These are phyloP conservation scores for Pyrrhia umbra DNA, from an alignment of 2,888 invertebrate genomes.

Conservation along the genomic window DNA sequence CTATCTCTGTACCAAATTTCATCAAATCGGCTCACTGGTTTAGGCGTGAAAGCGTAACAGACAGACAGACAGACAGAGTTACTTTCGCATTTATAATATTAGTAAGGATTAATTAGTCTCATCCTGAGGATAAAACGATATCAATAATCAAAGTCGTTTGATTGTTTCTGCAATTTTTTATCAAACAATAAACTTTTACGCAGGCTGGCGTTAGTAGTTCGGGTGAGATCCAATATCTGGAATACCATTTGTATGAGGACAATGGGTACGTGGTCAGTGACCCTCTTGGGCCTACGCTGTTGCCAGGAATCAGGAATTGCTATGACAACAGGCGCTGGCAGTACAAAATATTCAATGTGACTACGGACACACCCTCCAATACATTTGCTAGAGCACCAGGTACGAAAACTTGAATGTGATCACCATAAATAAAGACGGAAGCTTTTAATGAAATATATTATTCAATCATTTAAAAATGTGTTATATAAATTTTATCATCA, in stretches of 20 bases:
- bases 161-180: neutral
- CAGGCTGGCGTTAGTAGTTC: slow-evolving; percentile 89
- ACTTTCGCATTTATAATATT: too few relatives aligned
- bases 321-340: slow-evolving; percentile 90
- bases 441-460: too few relatives aligned
- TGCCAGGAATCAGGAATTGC: slow-evolving; percentile 86
- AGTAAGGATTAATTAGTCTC: too few relatives aligned
- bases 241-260: slow-evolving; percentile 89
- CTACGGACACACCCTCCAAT: slow-evolving; percentile 92
- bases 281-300: slow-evolving; percentile 71
- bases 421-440: too few relatives aligned
- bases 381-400: slow-evolving; percentile 93
- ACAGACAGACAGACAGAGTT: too few relatives aligned
- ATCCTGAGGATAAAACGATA: neutral
- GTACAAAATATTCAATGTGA: slow-evolving; percentile 79
- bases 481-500: too few relatives aligned
- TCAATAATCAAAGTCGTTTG: neutral
- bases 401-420: too few relatives aligned
- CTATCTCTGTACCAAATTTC: too few relatives aligned
- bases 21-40: too few relatives aligned
- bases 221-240: slow-evolving; percentile 92
- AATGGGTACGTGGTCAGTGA: slow-evolving; percentile 90
- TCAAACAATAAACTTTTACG: neutral
- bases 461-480: too few relatives aligned
- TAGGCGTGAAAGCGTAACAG: too few relatives aligned